Base-by-base conservation (phyloP, 2,888 invertebrate genomes). In the Tethea ocularis region DNA sequence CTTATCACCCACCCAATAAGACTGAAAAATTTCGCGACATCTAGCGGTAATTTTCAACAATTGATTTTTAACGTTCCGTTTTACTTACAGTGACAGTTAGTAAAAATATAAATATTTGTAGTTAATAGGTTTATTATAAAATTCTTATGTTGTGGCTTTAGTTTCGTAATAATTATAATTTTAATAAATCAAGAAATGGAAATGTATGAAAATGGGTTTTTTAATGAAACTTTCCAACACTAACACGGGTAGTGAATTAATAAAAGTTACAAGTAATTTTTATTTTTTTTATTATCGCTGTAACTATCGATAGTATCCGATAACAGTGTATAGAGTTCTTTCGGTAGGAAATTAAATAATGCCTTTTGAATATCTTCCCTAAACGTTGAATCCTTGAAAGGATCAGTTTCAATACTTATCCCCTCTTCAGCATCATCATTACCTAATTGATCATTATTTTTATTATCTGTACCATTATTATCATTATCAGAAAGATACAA, bases 401-500 rank as follows among this genome's bases (percentile, higher is more conserved):
- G 58, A 3, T 67, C 57, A 1, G 56, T 11, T 0, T 63, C 57
- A 57, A 75, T 74, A 54, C 68, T 66, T 56, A 62, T 53, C 56
- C 38, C 33, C n/a, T n/a, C n/a, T n/a, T 29, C 7, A 26, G 26
- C 29, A 6, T 33, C 33, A 13, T 13, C 68, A 29, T 63, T 41
- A 10, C 63, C 65, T 46, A 56, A 59, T 13, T 61, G 55, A 13
- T 57, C 51, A 8, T 66, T 64, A 17, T 62, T 63, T n/a, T 67
- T 60, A 38, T 68, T 64, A 17, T 64, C n/a, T n/a, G n/a, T 60
- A 51, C 23, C 57, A 55, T 59, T 64, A 55, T 67, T 80, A 57
- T 83, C 78, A 56, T 59, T 66, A 52, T 81, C 80, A n/a, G 81
- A 77, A 15, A 81, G 56, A 61, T 83, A 82, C 1, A 80, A 58